Conservation (phyloP, 2,888 invertebrate species). For the Caenorhabditis imperialis region DNA sequence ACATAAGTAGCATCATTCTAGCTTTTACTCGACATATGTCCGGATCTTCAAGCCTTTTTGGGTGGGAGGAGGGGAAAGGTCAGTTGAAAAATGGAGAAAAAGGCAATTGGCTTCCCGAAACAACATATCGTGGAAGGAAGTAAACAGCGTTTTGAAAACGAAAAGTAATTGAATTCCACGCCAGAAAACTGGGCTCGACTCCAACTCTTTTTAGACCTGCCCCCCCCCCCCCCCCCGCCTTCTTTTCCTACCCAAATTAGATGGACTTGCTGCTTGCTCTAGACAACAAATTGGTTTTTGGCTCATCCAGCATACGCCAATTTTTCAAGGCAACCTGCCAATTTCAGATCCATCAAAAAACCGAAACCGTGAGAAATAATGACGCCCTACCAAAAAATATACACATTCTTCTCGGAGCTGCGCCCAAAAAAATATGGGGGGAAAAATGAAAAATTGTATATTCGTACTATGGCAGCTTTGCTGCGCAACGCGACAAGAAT, state of each 20-base stretch:
- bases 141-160: slow-evolving; percentile 46
- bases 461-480: slow-evolving; percentile 24
- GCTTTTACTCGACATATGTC: too few relatives aligned
- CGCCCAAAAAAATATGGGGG: not conserved
- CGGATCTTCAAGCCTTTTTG: too few relatives aligned
- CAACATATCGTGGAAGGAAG: slow-evolving; percentile 32
- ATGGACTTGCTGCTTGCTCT: too few relatives aligned
- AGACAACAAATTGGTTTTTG: too few relatives aligned
- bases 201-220: too few relatives aligned
- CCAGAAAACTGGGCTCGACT: not conserved
- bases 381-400: not conserved
- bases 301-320: too few relatives aligned
- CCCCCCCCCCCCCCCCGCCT: too few relatives aligned
- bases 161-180: slow-evolving; percentile 38
- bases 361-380: too few relatives aligned
- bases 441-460: slow-evolving; percentile 26
- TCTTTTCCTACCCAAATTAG: too few relatives aligned
- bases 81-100: slow-evolving; percentile 2
- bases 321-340: too few relatives aligned
- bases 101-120: slow-evolving; percentile 34
- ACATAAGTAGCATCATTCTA: too few relatives aligned
- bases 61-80: slow-evolving; percentile 19
- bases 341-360: too few relatives aligned
- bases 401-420: not conserved
- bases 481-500: slow-evolving; percentile 9